Conservation (phyloP, 2,113 vertebrate genomes). For the Phylloscopus whistleri region DNA sequence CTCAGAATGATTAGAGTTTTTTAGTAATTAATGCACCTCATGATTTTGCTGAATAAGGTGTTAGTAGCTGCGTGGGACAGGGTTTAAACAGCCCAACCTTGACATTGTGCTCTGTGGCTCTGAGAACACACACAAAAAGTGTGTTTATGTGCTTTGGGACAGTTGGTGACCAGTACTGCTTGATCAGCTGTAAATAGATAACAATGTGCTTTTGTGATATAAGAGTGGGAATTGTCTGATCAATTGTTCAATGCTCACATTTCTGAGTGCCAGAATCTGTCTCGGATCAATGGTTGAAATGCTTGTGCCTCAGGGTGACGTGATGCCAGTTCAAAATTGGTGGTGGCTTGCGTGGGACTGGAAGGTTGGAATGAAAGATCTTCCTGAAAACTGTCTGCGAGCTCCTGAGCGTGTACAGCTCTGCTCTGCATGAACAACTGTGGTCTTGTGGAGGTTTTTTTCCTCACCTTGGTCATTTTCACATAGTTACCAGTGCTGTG, state of each 20-base stretch:
- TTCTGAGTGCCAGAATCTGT: slow-evolving; percentile 31
- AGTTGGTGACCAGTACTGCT: slow-evolving; percentile 55
- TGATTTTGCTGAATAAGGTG: background rate
- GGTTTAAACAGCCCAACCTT: background rate
- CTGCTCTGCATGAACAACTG: rapidly evolving
- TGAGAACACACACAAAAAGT: background rate
- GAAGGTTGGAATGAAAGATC: too few species aligned
- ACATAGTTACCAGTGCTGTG: background rate
- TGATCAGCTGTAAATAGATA: slow-evolving; percentile 43
- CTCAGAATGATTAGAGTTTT: background rate
- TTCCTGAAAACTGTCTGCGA: background rate
- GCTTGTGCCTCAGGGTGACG: background rate
- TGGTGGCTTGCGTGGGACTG: background rate
- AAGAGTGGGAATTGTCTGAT: slow-evolving; percentile 51
- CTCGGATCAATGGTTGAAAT: slow-evolving; percentile 12
- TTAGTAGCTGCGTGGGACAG: background rate
- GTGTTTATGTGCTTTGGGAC: slow-evolving; percentile 5
- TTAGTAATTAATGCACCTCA: background rate
- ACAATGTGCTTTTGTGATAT: slow-evolving; percentile 65
- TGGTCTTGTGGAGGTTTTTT: background rate
- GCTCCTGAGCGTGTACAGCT: background rate
- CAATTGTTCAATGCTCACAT: background rate
- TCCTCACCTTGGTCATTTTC: background rate
- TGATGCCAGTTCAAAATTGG: rapidly evolving
- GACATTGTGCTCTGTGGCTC: background rate